Evolutionary conservation across 1,140 invertebrate genomes (phyloP), one percentile per base, ranked within the genome.

Genomic region (Agrypnia vestita): DNA sequence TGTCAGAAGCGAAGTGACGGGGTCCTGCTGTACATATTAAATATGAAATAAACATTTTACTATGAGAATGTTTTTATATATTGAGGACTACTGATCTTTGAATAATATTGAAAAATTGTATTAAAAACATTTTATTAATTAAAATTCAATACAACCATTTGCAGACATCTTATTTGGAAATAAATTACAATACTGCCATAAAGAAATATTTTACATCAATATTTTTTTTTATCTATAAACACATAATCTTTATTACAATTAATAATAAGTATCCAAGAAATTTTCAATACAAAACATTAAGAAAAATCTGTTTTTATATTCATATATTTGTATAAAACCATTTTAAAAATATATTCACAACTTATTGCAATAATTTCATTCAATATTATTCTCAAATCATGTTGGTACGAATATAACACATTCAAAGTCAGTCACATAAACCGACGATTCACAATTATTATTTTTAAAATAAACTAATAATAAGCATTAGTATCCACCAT

Each of bases 111-210:
- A 44, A 11, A 19, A 10, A 7, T 17, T 46, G 15, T 53, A 73
- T 73, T 73, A 73, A 73, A 73, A 73, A 73, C 69, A 73, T 73
- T 73, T 73, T 35, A 51, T 73, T 73, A 55, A 15, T 43, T 73
- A 73, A 73, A 25, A n/a, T 73, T 73, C 51, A 55, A 53, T 55
- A 73, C 69, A 73, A 73, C 69, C 69, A 55, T 73, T 73, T 73
- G 51, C 19, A 55, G 21, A 51, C 47, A 73, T n/a, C 69, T 71
- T 71, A 73, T 73, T 73, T 21, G 51, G 51, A 73, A 73, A 73
- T 73, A 73, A 51, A 73, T 73, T 73, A 73, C 69, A 73, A 73
- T 73, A 73, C 49, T 73, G 69, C 25, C n/a, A 19, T 69, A 69
- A 21, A 69, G 44, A 69, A 73, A 35, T 17, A 71, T 71, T 71